Conservation (phyloP, 2,113 vertebrate species). For the Pyxicephalus adspersus region DNA sequence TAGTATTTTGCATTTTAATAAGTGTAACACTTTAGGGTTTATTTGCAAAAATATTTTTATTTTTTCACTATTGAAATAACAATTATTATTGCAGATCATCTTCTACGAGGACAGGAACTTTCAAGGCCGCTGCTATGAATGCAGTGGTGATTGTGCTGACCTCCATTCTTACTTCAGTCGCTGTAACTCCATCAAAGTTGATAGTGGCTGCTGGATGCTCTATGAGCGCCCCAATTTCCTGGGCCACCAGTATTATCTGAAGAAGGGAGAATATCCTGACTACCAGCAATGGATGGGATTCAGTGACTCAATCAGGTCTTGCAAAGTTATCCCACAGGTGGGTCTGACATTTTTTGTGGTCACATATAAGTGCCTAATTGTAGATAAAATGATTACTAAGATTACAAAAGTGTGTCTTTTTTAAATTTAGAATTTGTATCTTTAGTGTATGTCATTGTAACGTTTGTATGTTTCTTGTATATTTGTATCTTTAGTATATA, state of each 20-base stretch:
- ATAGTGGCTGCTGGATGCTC: conserved; percentile 70
- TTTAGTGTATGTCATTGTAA: too few relatives aligned
- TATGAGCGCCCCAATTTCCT: conserved; percentile 66
- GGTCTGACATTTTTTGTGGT: neutral
- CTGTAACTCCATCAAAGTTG: conserved; percentile 71
- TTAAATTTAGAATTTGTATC: too few relatives aligned
- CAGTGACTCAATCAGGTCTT: conserved; percentile 69
- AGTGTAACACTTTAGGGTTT: too few relatives aligned
- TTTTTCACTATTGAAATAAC: neutral
- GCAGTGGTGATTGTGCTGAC: conserved; percentile 66
- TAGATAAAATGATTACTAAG: too few relatives aligned
- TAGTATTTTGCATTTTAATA: too few relatives aligned
- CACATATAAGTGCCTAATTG: too few relatives aligned
- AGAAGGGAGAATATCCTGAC: conserved; percentile 68
- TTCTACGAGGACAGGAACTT: conserved; percentile 71
- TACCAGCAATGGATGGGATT: conserved; percentile 68
- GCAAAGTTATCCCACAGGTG: conserved; percentile 67
- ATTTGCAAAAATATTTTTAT: too few relatives aligned
- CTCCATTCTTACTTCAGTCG: conserved; percentile 66
- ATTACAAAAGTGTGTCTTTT: too few relatives aligned
- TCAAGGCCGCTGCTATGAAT: conserved; percentile 67
- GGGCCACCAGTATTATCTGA: conserved; percentile 69
- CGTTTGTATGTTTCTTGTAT: too few relatives aligned
- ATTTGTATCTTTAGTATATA: too few relatives aligned
- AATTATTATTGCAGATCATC: conserved; percentile 58